A percentile compares a stretch with the other conserved stretches of the same genome.
phyloP scores from a whole-genome alignment of 2,113 vertebrate genomes.

The Lethenteron reissneri region DNA sequence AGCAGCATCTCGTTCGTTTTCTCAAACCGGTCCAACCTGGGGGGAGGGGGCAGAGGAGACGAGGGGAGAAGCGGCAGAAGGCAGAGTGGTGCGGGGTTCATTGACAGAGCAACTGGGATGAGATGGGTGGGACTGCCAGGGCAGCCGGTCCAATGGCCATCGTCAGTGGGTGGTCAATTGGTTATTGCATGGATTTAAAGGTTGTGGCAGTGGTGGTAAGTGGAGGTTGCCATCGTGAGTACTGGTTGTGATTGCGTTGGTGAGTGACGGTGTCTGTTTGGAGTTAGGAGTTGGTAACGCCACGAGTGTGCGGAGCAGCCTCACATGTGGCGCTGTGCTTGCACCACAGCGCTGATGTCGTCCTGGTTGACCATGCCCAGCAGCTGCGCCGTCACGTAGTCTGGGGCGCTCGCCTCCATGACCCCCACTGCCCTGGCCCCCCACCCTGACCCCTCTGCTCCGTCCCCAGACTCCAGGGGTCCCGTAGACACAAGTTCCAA shows the following conservation, averaged over 20 bases:
- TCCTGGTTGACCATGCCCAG: constrained; percentile 89
- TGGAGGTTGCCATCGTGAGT: no score
- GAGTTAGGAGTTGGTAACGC: background rate
- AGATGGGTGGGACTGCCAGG: no score
- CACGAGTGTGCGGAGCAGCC: constrained; percentile 9
- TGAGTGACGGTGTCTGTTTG: no score
- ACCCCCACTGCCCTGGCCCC: constrained; percentile 9
- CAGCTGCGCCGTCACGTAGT: constrained; percentile 64
- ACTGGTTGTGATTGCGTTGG: background rate
- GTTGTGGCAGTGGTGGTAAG: no score
- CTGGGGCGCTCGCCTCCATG: constrained; percentile 59
- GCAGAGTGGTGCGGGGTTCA: no score
- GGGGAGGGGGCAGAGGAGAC: background rate
- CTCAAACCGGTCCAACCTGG: constrained; percentile 84
- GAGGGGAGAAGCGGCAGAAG: no score
- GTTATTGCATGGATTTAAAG: background rate
- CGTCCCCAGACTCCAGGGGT: no score
- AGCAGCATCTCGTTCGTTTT: constrained; percentile 97
- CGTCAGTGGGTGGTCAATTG: no score
- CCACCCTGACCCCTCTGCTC: no score
- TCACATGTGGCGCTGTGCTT: constrained; percentile 93
- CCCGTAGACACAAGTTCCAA: no score
- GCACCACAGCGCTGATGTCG: constrained; percentile 82
- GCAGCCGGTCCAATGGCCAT: no score
- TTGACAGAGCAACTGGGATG: no score